Base-by-base conservation (phyloP, 1,140 invertebrate genomes). In the Orchestia grillus region DNA sequence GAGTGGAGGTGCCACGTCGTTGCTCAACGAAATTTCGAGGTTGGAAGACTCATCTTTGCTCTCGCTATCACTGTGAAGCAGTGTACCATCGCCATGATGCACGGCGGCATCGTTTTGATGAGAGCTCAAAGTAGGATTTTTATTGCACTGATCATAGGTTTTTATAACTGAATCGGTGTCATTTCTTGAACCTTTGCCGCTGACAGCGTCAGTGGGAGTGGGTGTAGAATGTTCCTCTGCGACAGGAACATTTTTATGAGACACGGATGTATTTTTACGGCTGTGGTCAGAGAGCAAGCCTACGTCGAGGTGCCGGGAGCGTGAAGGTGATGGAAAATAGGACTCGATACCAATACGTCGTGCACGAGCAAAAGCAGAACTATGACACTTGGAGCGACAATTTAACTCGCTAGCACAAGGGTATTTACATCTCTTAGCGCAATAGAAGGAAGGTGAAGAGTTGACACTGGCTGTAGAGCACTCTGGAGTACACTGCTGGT, bases 351-450 rank as follows among this genome's bases (percentile, higher is more conserved):
- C 44, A 91, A 91, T 44, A 91, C 88, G 88, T 11, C 88, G 88
- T 91, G 88, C 88, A 91, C 88, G 88, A 91, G 41, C 41, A 91
- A 43, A 91, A 42, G 41, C 88, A 42, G 41, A 91, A 91, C 88
- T 43, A 91, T 44, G 42, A 91, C 41, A 42, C 88, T 91, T 91
- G 0, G 28, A 3, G 41, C 28, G 15, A 91, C 15, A 11, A 91
- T 36, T 77, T 1, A 77, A 77, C 62, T 77, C 11, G 62, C 62
- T 77, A 77, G 62, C n/a, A n/a, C n/a, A 77, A 77, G 62, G 62
- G 62, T 23, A 77, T 77, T 77, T 77, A 77, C 62, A 77, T 77
- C 36, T 77, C 62, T 77, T 77, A 77, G 36, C 62, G 62, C 62
- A 77, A 19, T 19, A 8, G 28, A 1, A 15, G 36, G 62, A 77